phyloP scores from a whole-genome alignment of 2,888 invertebrate species.

The Rhabditoides inermis region DNA sequence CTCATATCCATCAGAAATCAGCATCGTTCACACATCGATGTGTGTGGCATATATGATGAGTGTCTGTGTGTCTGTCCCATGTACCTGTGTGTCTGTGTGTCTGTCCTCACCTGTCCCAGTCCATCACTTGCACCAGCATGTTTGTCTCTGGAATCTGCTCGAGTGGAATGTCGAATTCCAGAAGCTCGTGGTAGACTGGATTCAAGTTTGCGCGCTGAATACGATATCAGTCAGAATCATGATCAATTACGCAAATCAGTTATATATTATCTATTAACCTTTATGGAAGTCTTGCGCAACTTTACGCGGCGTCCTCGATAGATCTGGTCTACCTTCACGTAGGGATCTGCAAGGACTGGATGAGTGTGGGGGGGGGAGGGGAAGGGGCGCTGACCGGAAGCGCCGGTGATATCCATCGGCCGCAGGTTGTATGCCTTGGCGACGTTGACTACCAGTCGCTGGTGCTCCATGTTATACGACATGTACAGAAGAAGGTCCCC shows the following conservation, averaged over 20 bases:
- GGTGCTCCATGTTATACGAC: conserved; percentile 82
- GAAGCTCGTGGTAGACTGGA: conserved; percentile 84
- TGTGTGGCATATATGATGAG: not conserved
- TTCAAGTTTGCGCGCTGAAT: conserved; percentile 70
- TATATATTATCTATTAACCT: no score
- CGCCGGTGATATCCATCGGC: conserved; percentile 86
- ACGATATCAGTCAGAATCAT: no score
- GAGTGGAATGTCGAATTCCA: conserved; percentile 81
- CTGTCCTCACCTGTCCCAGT: conserved; percentile 70
- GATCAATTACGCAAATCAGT: no score
- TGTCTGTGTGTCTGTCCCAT: no score
- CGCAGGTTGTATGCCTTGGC: conserved; percentile 83
- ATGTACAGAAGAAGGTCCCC: conserved; percentile 85
- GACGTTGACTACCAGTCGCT: conserved; percentile 77
- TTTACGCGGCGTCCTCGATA: conserved; percentile 80
- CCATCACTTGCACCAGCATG: conserved; percentile 74
- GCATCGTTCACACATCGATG: no score
- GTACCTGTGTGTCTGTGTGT: not conserved
- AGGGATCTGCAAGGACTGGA: conserved; percentile 67
- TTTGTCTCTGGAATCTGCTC: conserved; percentile 71
- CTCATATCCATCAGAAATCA: no score
- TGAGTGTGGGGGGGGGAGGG: not conserved
- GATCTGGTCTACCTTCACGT: conserved; percentile 80
- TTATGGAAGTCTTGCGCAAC: conserved; percentile 84
- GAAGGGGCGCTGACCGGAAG: conserved; percentile 65